Conservation (phyloP, 2,113 vertebrate genomes). For the Turdus rufiventris region DNA sequence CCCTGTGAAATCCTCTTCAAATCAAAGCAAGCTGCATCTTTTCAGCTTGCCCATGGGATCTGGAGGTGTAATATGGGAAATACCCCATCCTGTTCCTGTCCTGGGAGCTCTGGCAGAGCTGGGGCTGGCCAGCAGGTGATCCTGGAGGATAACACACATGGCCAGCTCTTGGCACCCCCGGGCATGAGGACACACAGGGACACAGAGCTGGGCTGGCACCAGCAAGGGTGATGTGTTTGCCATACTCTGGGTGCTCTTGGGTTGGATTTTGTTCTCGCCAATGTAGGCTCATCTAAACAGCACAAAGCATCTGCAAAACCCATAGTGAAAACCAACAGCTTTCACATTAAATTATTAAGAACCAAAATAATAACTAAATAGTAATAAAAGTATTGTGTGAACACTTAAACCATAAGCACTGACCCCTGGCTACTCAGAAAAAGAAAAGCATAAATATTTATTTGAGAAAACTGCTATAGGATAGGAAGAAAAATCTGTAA, state of each 20-base stretch:
- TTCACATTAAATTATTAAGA: background rate
- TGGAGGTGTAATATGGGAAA: background rate
- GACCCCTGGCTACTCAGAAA: background rate
- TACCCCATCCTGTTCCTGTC: fast-evolving
- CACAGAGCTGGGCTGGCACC: background rate
- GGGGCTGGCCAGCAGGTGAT: fast-evolving
- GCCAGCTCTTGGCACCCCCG: background rate
- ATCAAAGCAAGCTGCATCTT: background rate
- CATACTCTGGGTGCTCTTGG: background rate
- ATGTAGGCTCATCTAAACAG: background rate
- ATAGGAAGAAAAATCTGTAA: background rate
- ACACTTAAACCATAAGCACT: background rate
- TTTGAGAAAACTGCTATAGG: background rate
- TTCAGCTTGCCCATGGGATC: background rate
- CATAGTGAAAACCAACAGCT: background rate
- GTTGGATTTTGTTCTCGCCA: background rate
- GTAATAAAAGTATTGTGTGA: background rate
- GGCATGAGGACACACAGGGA: background rate
- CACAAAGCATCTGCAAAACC: background rate
- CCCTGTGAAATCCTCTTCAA: background rate
- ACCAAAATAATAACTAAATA: background rate
- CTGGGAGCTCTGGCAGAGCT: background rate
- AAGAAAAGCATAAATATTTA: background rate
- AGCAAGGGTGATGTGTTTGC: background rate
- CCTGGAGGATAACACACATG: background rate